These are phyloP conservation scores for Rhopalosiphum padi DNA, from an alignment of 1,140 invertebrate genomes.

Conservation along the genomic window DNA sequence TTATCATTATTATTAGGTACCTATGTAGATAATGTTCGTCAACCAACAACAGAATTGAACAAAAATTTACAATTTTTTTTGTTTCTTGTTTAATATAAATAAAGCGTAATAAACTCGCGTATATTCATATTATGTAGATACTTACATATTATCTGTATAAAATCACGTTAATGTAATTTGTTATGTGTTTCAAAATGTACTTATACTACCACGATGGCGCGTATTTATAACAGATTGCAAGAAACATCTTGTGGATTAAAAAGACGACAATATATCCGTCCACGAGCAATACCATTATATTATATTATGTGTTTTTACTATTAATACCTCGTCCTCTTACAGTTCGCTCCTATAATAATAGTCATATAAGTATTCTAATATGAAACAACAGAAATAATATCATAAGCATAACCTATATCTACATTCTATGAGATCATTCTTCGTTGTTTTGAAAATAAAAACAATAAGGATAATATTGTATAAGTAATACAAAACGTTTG, in stretches of 20 bases:
- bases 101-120: not conserved
- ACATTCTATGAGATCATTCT: not conserved
- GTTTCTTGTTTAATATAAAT: not conserved
- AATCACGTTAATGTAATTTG: not conserved
- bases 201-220: not conserved
- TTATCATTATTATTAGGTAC: constrained; percentile 19
- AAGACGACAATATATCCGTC: constrained; percentile 23
- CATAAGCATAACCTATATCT: not conserved
- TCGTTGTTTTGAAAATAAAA: not conserved
- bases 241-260: constrained; percentile 12
- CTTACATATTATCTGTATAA: not conserved
- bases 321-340: not conserved
- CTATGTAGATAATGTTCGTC: not conserved
- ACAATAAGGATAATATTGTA: not conserved
- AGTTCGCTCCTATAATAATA: not conserved
- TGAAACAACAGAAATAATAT: not conserved
- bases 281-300: constrained; percentile 13
- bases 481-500: not conserved
- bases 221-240: not conserved
- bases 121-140: not conserved
- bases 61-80: not conserved
- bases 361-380: not conserved
- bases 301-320: not conserved
- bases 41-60: not conserved
- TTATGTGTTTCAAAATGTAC: not conserved